Evolutionary conservation across 2,113 vertebrate genomes (phyloP), one percentile per base, ranked within the genome.

Genomic region (Siphamia tubifer): DNA sequence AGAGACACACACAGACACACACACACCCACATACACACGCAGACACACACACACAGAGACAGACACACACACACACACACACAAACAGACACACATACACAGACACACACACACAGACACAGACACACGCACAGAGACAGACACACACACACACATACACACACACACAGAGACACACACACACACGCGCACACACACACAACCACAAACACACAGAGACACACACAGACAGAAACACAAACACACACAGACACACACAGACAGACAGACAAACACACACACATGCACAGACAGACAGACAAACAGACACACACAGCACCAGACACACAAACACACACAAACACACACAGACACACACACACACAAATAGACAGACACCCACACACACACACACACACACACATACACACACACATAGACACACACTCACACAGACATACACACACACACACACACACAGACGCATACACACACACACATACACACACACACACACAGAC

Each of bases 131-230:
- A n/a, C n/a, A n/a, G n/a, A n/a, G n/a, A n/a, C n/a, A n/a, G n/a
- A n/a, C n/a, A n/a, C n/a, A n/a, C n/a, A n/a, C n/a, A n/a, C n/a
- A n/a, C n/a, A n/a, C n/a, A n/a, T n/a, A n/a, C n/a, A n/a, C n/a
- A n/a, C n/a, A 16, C 11, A 35, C 39, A 19, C 34, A 62, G 56
- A 57, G 28, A 44, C 27, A 17, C 31, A 23, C 40, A 32, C 92
- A 93, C 94, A 90, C 92, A 93, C 13, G 8, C 32, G 35, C 12
- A 44, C 92, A 94, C 92, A 91, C 93, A 90, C 92, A 93, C 45
- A 32, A 28, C 21, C 10, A 48, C 38, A 27, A 39, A 47, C 30
- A 51, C 43, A 45, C 35, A 45, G n/a, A n/a, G n/a, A n/a, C n/a
- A n/a, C n/a, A n/a, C n/a, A n/a, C n/a, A n/a, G n/a, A n/a, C n/a